Evolutionary conservation across 2,113 vertebrate species (phyloP).

Genomic region (Cyanoramphus novaezelandiae): DNA sequence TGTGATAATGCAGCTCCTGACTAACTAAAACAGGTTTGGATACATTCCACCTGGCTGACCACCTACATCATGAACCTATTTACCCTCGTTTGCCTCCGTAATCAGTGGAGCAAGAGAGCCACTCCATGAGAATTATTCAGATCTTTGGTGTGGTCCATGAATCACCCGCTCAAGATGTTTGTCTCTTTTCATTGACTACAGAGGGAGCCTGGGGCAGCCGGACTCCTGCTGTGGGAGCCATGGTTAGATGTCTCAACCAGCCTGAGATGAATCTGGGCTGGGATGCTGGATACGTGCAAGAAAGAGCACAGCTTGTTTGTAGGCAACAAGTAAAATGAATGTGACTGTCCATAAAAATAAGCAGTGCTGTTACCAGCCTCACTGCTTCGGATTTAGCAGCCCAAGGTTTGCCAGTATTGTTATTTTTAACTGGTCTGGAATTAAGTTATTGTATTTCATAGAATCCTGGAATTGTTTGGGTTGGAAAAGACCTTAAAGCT

Average conservation of each 20-base stretch:
- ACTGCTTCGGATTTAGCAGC: background rate
- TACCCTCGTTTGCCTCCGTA: background rate
- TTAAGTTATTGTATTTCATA: background rate
- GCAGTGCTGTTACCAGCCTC: background rate
- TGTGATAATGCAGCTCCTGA: background rate
- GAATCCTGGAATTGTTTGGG: background rate
- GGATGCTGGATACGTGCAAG: background rate
- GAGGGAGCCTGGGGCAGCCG: background rate
- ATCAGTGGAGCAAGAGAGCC: background rate
- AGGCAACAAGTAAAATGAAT: background rate
- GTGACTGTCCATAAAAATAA: background rate
- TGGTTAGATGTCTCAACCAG: background rate
- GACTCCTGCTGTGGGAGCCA: background rate
- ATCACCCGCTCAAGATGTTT: slow-evolving; percentile 30
- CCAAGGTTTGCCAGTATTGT: background rate
- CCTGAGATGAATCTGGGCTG: background rate
- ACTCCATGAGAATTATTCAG: slow-evolving; percentile 21
- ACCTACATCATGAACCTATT: slow-evolving; percentile 42
- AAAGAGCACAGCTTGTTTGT: background rate
- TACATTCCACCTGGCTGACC: slow-evolving; percentile 51
- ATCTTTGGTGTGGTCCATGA: slow-evolving; percentile 61
- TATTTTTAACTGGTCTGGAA: background rate
- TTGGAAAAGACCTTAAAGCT: background rate
- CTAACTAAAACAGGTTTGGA: slow-evolving; percentile 29
- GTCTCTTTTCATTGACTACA: slow-evolving; percentile 3